Base-by-base conservation (phyloP, 2,797 vertebrate species). In the Chaenodraco wilsoni region DNA sequence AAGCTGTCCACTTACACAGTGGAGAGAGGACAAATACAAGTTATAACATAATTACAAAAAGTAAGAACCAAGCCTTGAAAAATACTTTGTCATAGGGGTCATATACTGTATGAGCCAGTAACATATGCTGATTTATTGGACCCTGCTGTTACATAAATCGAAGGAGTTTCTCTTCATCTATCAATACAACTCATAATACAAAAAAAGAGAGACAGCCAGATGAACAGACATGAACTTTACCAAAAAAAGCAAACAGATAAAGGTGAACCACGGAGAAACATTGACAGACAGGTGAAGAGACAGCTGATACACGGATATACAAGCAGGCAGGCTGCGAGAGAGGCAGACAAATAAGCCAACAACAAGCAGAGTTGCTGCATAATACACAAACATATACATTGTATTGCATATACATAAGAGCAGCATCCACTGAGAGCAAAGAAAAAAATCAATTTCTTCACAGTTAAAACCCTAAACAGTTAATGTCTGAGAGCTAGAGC, bases 331-430 rank as follows among this genome's bases (percentile, higher is more conserved):
- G 19, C 54, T 5, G 45, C 11, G 49, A 78, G 52, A 40, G 50
- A 45, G 15, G 41, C 40, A 65, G 12, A 62, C 65, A 73, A 46
- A 58, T 67, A 66, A 41, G 48, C 43, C 19, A 45, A 74, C 71
- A 48, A 71, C 48, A 55, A 55, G 43, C 51, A 49, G 48, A 19
- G 52, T 33, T 70, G 56, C 73, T 54, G 60, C 61, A 66, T 73
- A 49, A 73, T 69, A 79, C 61, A 27, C 16, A 72, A 46, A 52
- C 58, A 83, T 69, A 58, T 70, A 83, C 74, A 64, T 55, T 66
- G 46, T 19, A 66, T 23, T 27, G 27, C 27, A 27, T 27, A 27
- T 5, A 27, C 54, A 40, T 1, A 31, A 23, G 49, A 17, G 10
- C 23, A 10, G 11, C 31, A 48, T 61, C 57, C 54, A 50, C 21